Conservation (phyloP, 2,113 vertebrate genomes). For the Oxyura jamaicensis region DNA sequence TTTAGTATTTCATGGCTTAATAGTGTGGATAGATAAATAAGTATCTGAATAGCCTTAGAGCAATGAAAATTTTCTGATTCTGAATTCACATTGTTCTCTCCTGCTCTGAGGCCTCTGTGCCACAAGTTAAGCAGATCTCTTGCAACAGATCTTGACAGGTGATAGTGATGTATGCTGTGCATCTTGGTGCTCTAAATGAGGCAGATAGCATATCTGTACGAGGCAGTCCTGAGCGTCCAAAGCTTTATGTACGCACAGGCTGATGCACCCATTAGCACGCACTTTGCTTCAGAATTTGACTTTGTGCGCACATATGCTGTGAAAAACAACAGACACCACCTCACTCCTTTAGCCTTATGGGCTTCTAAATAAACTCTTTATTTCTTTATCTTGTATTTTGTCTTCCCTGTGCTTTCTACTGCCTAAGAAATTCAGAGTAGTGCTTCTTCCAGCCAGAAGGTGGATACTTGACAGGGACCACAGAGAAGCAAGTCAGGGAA, state of each 20-base stretch:
- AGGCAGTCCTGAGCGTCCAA: not conserved
- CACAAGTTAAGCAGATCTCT: not conserved
- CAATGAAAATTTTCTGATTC: not conserved
- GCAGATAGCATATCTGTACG: not conserved
- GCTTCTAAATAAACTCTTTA: not conserved
- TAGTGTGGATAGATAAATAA: not conserved
- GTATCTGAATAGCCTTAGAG: not conserved
- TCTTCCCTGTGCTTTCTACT: not conserved
- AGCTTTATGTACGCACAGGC: not conserved
- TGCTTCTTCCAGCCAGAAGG: not conserved
- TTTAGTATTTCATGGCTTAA: not conserved
- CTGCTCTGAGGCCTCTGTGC: not conserved
- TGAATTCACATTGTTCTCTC: not conserved
- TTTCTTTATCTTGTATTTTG: not conserved
- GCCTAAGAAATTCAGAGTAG: not conserved
- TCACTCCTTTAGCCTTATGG: not conserved
- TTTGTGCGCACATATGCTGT: not conserved
- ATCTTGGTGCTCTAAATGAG: not conserved
- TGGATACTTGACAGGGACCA: not conserved
- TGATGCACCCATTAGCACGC: not conserved
- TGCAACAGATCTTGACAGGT: not conserved
- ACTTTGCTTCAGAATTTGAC: not conserved
- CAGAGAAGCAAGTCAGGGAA: not conserved
- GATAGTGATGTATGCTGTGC: not conserved
- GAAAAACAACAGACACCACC: not conserved